A percentile compares a stretch with the other conserved stretches of the same genome.
These are phyloP conservation scores for Cosmia trapezina DNA, from an alignment of 2,888 invertebrate genomes.

Conservation along the genomic window DNA sequence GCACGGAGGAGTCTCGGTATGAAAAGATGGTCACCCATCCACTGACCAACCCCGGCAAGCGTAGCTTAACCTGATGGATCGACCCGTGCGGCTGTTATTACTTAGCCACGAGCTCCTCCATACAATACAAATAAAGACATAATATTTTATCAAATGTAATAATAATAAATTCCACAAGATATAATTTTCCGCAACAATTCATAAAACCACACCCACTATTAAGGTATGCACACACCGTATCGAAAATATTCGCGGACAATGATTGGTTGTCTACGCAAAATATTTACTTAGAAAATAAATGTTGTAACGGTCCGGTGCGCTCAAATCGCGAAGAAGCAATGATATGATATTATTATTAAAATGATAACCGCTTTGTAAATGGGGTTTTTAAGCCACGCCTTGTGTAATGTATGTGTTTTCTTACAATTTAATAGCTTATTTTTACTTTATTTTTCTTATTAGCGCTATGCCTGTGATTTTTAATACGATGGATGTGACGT, in stretches of 20 bases:
- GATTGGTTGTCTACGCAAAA: constrained; percentile 35
- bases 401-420: neutral
- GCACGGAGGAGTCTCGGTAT: no score
- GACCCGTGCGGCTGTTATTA: no score
- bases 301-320: constrained; percentile 14
- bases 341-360: constrained; percentile 24
- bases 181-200: constrained; percentile 31
- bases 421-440: neutral
- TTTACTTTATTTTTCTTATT: neutral
- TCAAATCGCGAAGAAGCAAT: constrained; percentile 36
- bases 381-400: constrained; percentile 31
- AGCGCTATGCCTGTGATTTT: neutral
- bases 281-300: constrained; percentile 32
- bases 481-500: no score
- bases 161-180: neutral
- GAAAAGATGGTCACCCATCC: no score
- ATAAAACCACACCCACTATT: constrained; percentile 32
- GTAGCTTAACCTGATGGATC: no score
- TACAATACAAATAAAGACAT: neutral
- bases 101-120: no score
- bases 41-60: no score
- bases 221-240: constrained; percentile 32
- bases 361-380: constrained; percentile 8
- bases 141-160: neutral
- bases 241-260: constrained; percentile 28